phyloP scores from a whole-genome alignment of 1,140 invertebrate species.

The Centruroides sculpturatus region DNA sequence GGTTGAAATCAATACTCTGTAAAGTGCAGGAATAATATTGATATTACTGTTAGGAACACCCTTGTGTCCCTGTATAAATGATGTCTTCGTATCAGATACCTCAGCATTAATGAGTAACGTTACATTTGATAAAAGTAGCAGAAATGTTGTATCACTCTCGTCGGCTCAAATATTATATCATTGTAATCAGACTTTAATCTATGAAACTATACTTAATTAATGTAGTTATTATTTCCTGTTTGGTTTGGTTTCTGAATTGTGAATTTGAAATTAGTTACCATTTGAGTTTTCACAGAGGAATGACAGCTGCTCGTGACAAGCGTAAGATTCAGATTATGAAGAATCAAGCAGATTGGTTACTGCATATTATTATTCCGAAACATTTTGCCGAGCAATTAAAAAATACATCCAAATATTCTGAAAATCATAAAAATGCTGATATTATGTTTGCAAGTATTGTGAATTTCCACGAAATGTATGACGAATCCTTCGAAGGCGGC shows the following conservation, averaged over 20 bases:
- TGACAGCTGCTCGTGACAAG: slow-evolving; percentile 72
- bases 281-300: slow-evolving; percentile 80
- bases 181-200: slow-evolving; percentile 30
- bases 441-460: slow-evolving; percentile 91
- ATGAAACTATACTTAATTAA: slow-evolving; percentile 70
- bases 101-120: too few relatives aligned
- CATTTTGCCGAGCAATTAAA: slow-evolving; percentile 87
- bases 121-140: too few relatives aligned
- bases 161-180: background rate
- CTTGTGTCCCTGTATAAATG: too few relatives aligned
- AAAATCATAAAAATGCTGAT: slow-evolving; percentile 82
- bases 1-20: slow-evolving; percentile 79
- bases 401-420: slow-evolving; percentile 84
- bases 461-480: slow-evolving; percentile 92
- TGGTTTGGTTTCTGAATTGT: slow-evolving; percentile 81
- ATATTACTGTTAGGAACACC: slow-evolving; percentile 36
- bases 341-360: slow-evolving; percentile 87
- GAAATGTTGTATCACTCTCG: too few relatives aligned
- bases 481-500: slow-evolving; percentile 82
- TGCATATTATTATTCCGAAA: slow-evolving; percentile 90
- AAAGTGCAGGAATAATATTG: slow-evolving; percentile 52
- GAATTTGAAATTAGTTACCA: slow-evolving; percentile 91
- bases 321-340: slow-evolving; percentile 59
- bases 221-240: slow-evolving; percentile 55
- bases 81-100: too few relatives aligned